Base-by-base conservation (phyloP, 2,888 invertebrate genomes). In the Pollenia amentaria region DNA sequence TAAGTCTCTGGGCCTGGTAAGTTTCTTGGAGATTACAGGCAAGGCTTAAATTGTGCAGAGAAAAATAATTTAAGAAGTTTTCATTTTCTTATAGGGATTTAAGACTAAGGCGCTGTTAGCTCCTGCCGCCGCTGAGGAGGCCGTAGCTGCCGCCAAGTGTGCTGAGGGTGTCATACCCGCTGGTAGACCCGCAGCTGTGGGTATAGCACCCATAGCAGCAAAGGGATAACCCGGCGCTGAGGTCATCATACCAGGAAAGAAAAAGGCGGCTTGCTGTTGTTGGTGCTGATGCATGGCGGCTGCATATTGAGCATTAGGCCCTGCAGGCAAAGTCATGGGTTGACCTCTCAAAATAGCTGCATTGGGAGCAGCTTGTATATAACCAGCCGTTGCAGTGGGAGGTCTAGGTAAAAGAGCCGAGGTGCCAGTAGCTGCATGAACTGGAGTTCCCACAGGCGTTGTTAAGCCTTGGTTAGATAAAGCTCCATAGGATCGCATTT, bases 21-120 rank as follows among this genome's bases (percentile, higher is more conserved):
- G 70, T 69, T 18, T 14, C 29, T 29, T 29, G 38, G 12, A 51
- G 18, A 46, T 3, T 14, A 38, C 9, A 7, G 3, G 29, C 3
- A 3, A 29, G 16, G 29, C 2, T 29, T 3, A 7, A 2, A 12
- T 42, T 69, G 14, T 29, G 10, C 18, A 16, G 12, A 48, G 44
- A 18, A 42, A 57, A 18, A 51, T 67, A 57, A 55, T 79, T 73
- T 93, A 93, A 82, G 93, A 97, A 91, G 97, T 97, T 94, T 97
- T 97, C 96, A 97, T 96, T 94, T 97, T 97, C 94, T 97, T 97
- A 94, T 97, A 97, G 83, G 97, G 97, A 93, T 97, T 97, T 92
- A 97, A 95, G 29, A 95, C 95, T 85, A 95, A 94, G 88, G 93
- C 92, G 87, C 91, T 93, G 51, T 92, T 92, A 0, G 89, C 88